phyloP scores from a whole-genome alignment of 2,888 invertebrate species.

The Cordilura impudica region DNA sequence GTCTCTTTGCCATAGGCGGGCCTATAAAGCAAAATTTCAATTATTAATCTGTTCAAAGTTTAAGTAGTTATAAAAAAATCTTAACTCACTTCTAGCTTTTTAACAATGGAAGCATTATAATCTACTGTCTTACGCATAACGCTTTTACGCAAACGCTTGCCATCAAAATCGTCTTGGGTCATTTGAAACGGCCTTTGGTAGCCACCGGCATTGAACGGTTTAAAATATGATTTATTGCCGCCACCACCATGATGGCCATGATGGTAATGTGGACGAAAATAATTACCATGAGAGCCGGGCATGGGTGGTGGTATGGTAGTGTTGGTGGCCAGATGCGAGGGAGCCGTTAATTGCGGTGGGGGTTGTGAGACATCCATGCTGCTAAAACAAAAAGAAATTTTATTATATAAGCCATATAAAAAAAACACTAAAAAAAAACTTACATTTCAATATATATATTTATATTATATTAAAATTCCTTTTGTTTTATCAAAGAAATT shows the following conservation, averaged over 20 bases:
- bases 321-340: constrained; percentile 73
- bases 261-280: constrained; percentile 71
- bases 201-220: constrained; percentile 74
- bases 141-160: constrained; percentile 95
- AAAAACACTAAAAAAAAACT: no score
- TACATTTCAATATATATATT: no score
- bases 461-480: background rate
- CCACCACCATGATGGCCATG: constrained; percentile 75
- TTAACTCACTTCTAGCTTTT: constrained; percentile 88
- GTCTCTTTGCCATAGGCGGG: constrained; percentile 97
- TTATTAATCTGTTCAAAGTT: no score
- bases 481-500: background rate
- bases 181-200: constrained; percentile 79
- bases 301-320: constrained; percentile 71
- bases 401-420: no score
- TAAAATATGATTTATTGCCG: constrained; percentile 76
- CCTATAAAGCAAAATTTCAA: constrained; percentile 81
- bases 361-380: constrained; percentile 75
- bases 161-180: constrained; percentile 94
- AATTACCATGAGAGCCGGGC: constrained; percentile 62
- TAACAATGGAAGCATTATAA: constrained; percentile 96
- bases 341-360: constrained; percentile 73
- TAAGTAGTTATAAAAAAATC: background rate
- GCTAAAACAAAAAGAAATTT: background rate
- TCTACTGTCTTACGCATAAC: constrained; percentile 99